Evolutionary conservation across 2,797 vertebrate genomes (phyloP).

Genomic region (Myoxocephalus aenaeus): DNA sequence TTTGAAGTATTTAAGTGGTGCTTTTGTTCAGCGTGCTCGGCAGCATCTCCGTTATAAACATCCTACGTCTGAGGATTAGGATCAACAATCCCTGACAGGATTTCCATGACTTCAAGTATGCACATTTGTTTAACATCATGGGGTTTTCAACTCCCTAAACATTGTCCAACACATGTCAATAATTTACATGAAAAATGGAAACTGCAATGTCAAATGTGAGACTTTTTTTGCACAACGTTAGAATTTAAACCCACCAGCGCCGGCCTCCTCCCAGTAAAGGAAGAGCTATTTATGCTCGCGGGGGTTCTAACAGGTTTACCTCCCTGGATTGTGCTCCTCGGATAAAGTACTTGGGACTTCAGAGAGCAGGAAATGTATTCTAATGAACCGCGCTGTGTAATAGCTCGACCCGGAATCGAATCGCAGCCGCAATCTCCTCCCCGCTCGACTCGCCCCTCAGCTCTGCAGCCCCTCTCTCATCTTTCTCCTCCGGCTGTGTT

Average conservation of each 20-base stretch:
- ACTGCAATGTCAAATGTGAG: background rate
- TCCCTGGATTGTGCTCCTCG: slow-evolving; percentile 46
- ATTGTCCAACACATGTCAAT: background rate
- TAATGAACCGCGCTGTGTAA: slow-evolving; percentile 63
- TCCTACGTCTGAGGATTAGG: background rate
- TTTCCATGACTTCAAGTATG: slow-evolving; percentile 20
- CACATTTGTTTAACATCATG: background rate
- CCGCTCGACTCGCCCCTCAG: slow-evolving; percentile 42
- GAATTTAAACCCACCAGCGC: background rate
- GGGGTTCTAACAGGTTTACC: slow-evolving; percentile 41
- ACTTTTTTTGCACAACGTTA: background rate
- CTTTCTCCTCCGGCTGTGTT: slow-evolving; percentile 58
- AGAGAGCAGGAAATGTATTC: slow-evolving; percentile 57
- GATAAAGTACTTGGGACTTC: slow-evolving; percentile 73
- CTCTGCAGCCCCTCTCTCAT: slow-evolving; percentile 55
- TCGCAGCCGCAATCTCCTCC: slow-evolving; percentile 41
- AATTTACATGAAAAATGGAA: slow-evolving; percentile 13
- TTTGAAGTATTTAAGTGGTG: background rate
- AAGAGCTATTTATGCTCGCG: slow-evolving; percentile 39
- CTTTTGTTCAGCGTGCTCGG: background rate
- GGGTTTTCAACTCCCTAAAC: background rate
- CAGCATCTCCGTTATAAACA: background rate
- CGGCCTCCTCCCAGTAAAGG: slow-evolving; percentile 21
- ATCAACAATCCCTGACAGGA: slow-evolving; percentile 18
- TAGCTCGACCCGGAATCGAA: slow-evolving; percentile 55